Evolutionary conservation across 2,113 vertebrate species (phyloP).

Genomic region (Oncorhynchus masou): DNA sequence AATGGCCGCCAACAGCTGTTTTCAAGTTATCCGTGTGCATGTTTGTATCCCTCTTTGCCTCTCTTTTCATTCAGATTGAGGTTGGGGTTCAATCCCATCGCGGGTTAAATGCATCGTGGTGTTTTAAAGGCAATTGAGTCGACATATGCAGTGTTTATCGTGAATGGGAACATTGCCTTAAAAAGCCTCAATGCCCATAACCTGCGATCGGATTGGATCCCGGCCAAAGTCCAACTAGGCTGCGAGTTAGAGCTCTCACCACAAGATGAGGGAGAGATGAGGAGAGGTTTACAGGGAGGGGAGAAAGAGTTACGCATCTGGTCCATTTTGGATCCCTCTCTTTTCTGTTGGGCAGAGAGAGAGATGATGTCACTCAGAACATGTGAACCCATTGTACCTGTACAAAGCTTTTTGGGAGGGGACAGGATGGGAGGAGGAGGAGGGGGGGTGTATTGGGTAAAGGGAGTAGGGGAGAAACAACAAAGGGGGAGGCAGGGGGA

Average conservation of each 20-base stretch:
- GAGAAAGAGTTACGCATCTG: not conserved
- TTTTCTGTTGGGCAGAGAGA: not conserved
- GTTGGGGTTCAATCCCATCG: too few relatives aligned
- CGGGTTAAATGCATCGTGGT: too few relatives aligned
- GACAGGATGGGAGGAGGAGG: not conserved
- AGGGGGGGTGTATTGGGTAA: not conserved
- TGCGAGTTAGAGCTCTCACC: constrained; percentile 8
- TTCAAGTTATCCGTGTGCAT: constrained; percentile 23
- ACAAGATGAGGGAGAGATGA: not conserved
- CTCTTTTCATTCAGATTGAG: constrained; percentile 8
- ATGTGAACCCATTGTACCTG: constrained; percentile 16
- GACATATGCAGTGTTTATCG: too few relatives aligned
- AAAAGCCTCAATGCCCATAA: too few relatives aligned
- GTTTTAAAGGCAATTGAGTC: too few relatives aligned
- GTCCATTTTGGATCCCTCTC: not conserved
- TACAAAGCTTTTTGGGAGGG: constrained; percentile 39
- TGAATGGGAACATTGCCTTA: too few relatives aligned
- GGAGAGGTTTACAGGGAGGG: not conserved
- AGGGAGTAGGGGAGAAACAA: constrained; percentile 5
- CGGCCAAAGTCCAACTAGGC: constrained; percentile 9
- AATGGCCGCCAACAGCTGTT: not conserved
- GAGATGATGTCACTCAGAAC: not conserved
- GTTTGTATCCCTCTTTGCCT: constrained; percentile 6
- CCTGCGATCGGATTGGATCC: too few relatives aligned
- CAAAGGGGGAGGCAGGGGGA: not conserved